Conservation (phyloP, 2,113 vertebrate species). For the Pangasianodon gigas region DNA sequence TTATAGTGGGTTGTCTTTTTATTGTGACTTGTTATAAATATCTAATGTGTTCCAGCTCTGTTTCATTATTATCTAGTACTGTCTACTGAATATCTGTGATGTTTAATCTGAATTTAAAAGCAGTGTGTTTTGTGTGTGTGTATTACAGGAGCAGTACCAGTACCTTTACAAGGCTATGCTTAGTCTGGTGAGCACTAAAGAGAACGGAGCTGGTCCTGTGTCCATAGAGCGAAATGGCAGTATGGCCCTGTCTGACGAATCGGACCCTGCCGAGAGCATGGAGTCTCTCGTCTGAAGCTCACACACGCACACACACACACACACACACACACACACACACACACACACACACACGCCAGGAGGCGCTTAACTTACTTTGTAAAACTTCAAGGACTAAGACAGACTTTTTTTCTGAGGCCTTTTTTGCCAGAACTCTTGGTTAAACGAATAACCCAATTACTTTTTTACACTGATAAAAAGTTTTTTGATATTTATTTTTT, state of each 20-base stretch:
- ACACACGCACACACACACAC: conserved; percentile 30
- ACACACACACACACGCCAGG: conserved; percentile 56
- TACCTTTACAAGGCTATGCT: conserved; percentile 94
- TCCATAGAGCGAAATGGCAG: conserved; percentile 85
- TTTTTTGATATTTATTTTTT: conserved; percentile 99
- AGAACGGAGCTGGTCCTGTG: conserved; percentile 79
- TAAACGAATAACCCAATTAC: conserved; percentile 93
- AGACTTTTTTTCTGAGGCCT: conserved; percentile 94
- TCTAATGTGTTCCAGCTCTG: not conserved
- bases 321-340: conserved; percentile 39
- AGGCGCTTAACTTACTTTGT: conserved; percentile 83
- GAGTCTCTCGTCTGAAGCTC: conserved; percentile 86
- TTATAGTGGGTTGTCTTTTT: not conserved
- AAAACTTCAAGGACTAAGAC: conserved; percentile 87
- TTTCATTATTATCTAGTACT: not conserved
- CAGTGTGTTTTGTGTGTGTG: conserved; percentile 44
- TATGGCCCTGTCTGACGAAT: conserved; percentile 82
- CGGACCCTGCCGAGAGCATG: conserved; percentile 89
- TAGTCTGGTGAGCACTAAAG: conserved; percentile 89
- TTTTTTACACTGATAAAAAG: conserved; percentile 99
- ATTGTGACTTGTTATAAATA: not conserved
- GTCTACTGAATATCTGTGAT: not conserved
- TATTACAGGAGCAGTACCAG: conserved; percentile 89
- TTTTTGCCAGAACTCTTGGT: conserved; percentile 99
- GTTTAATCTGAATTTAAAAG: not conserved